Evolutionary conservation across 2,113 vertebrate species (phyloP), one percentile per base, ranked within the genome.

Genomic region (Solenodon paradoxus): DNA sequence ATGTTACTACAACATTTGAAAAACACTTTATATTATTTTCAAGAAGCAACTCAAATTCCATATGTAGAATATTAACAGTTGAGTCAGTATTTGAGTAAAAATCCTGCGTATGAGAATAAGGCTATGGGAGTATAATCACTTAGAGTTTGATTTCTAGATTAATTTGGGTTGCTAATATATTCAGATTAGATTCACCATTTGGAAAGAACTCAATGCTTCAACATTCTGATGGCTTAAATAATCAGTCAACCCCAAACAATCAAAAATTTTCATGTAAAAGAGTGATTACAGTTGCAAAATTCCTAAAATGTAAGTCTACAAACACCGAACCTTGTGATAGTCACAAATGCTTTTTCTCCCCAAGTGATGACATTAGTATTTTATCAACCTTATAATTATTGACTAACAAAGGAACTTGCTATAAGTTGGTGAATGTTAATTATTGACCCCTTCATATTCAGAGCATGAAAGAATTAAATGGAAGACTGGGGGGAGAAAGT

Each of bases 21-120:
- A 91, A 90, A 57, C 83, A n/a, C 40, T 30, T 69, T 35, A 59
- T 71, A 2, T 68, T 69, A 53, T 74, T 91, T 92, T 79, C 45
- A 68, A 85, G 35, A 63, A 90, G 72, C 68, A 95, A 72, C 6
- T 86, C 49, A 72, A 45, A 69, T 87, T 82, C 75, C 40, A 82
- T 49, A 84, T 90, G 35, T 57, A 81, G 26, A 68, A 81, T 81
- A 77, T 42, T 75, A 80, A 55, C 28, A 66, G 22, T 40, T 71
- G 55, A 90, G 16, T 66, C 40, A 3, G 20, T 42, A 69, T 83
- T 68, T 96, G n/a, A 84, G 26, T 71, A 38, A 88, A 96, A 90
- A 80, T 38, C 32, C 16, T 32, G 78, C 53, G 9, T 85, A 26
- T 88, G 78, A 71, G 78, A 4, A 79, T 87, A 84, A 53, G 8